A percentile compares a stretch with the other conserved stretches of the same genome.
Evolutionary conservation across 1,140 invertebrate genomes (phyloP).

Genomic region (Heliconius eleuchia): DNA sequence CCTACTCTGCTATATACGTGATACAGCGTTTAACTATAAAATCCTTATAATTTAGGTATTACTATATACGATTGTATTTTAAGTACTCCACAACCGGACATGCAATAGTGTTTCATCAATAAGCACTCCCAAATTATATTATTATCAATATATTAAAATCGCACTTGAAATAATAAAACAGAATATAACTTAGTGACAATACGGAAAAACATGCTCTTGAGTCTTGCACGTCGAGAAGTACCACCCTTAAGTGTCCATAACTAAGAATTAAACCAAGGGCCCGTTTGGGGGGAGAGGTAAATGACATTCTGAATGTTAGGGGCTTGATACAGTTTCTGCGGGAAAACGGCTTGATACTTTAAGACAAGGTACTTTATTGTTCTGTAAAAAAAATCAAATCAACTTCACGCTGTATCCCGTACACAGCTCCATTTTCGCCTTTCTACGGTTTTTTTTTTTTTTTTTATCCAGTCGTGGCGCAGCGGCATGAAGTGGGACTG

Average conservation of each 20-base stretch:
- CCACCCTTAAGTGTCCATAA: conserved; percentile 31
- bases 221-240: neutral
- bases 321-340: neutral
- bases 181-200: neutral
- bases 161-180: neutral
- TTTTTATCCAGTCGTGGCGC: no score
- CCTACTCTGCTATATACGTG: no score
- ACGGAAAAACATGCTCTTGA: neutral
- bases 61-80: no score
- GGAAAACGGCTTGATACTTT: neutral
- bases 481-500: no score
- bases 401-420: no score
- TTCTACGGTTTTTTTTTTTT: no score
- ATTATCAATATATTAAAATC: neutral
- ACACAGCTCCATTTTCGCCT: no score
- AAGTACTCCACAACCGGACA: no score
- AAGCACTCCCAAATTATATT: neutral
- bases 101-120: no score
- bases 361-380: neutral
- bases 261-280: conserved; percentile 33
- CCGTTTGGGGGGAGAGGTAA: conserved; percentile 32
- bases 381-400: neutral
- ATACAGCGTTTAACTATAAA: no score
- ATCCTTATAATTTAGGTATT: no score
- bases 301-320: conserved; percentile 29